Evolutionary conservation across 2,113 vertebrate genomes (phyloP), one percentile per base, ranked within the genome.

Genomic region (Cochlearius cochlearius): DNA sequence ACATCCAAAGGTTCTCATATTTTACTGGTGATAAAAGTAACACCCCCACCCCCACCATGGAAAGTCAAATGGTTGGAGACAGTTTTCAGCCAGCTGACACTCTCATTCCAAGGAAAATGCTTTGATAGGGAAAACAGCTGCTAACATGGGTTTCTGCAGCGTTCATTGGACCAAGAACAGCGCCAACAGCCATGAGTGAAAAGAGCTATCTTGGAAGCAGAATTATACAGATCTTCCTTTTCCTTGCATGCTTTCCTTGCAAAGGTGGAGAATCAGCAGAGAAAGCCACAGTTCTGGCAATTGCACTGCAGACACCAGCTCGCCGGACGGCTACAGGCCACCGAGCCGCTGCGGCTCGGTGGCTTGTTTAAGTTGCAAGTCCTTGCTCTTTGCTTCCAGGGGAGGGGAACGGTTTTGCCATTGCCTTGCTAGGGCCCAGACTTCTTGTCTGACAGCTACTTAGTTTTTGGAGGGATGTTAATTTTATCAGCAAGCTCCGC

Each of bases 81-180:
- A 76, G 90, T 75, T 96, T 93, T 88, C 91, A 97, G 96, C 96
- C 96, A 96, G 95, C 67, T 90, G 36, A 93, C 95, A 74, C 74
- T 63, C 92, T 71, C 81, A 81, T 91, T 91, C 94, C 92, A 97
- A 97, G 87, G 94, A 94, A 92, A 96, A 97, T 29, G 73, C 88
- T 95, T 95, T 96, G 97, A 98, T 38, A 92, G 96, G 91, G 95
- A 92, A 91, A 97, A 92, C 90, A 97, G 67, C 94, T 97, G 96
- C 90, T 97, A 95, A 88, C 69, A 60, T 32, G 90, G 84, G 86
- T 96, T 96, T 95, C 50, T 69, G 85, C 79, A 79, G 85, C 60
- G 16, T 69, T 85, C 52, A 52, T 53, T 95, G 71, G 58, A 88
- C 18, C n/a, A 50, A 75, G 50, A 81, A 62, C 68, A 84, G 55